Evolutionary conservation across 2,797 vertebrate species (phyloP).

Genomic region (Silurus lanzhouensis): DNA sequence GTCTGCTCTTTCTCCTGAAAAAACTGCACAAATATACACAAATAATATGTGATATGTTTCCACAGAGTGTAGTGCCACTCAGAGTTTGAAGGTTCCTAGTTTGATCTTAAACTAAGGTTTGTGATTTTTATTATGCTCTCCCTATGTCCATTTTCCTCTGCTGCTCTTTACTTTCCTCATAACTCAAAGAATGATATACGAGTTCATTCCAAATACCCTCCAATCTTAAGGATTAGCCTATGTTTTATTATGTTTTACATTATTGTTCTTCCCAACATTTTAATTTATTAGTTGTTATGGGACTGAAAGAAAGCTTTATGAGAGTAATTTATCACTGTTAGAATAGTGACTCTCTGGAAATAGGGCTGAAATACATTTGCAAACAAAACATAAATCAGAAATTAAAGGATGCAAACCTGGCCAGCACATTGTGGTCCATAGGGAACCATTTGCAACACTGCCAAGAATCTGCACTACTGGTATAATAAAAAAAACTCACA

Average conservation of each 20-base stretch:
- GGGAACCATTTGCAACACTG: slow-evolving; percentile 88
- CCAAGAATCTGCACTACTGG: slow-evolving; percentile 82
- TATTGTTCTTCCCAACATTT: slow-evolving; percentile 71
- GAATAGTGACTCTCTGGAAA: slow-evolving; percentile 84
- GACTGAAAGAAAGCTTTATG: slow-evolving; percentile 80
- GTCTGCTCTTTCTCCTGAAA: background rate
- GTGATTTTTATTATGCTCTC: background rate
- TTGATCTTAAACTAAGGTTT: background rate
- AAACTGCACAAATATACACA: background rate
- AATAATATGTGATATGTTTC: background rate
- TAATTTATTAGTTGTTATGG: slow-evolving; percentile 71
- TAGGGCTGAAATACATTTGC: slow-evolving; percentile 81
- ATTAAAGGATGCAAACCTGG: slow-evolving; percentile 91
- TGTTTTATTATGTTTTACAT: slow-evolving; percentile 71
- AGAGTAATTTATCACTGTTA: slow-evolving; percentile 98
- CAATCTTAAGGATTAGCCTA: slow-evolving; percentile 33
- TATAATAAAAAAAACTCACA: slow-evolving; percentile 78
- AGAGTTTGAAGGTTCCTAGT: background rate
- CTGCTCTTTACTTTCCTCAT: background rate
- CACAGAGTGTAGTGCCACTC: background rate
- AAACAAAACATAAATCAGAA: slow-evolving; percentile 93
- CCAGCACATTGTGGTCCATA: slow-evolving; percentile 74
- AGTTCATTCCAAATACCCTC: slow-evolving; percentile 18
- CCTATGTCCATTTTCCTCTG: background rate
- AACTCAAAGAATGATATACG: background rate